Evolutionary conservation across 1,140 invertebrate species (phyloP).

Genomic region (Bacillus rossius): DNA sequence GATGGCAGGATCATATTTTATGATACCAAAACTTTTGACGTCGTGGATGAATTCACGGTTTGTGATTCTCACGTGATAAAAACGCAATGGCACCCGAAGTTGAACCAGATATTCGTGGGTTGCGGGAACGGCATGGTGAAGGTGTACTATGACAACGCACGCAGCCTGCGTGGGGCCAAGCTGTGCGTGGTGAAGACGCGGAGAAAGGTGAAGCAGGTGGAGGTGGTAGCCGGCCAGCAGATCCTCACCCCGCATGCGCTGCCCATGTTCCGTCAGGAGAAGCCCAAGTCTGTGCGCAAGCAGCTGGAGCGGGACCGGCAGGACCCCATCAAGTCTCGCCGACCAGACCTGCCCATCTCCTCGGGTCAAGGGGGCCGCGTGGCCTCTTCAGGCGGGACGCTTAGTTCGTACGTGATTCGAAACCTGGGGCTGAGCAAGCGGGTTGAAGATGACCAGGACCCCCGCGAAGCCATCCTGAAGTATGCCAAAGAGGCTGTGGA

Average conservation of each 20-base stretch:
- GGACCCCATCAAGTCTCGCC: slow-evolving; percentile 86
- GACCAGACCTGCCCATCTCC: slow-evolving; percentile 97
- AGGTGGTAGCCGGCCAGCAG: slow-evolving; percentile 84
- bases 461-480: slow-evolving; percentile 92
- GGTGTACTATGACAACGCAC: slow-evolving; percentile 83
- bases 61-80: slow-evolving; percentile 81
- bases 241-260: slow-evolving; percentile 97
- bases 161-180: slow-evolving; percentile 85
- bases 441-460: slow-evolving; percentile 94
- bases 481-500: slow-evolving; percentile 95
- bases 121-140: slow-evolving; percentile 89
- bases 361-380: slow-evolving; percentile 87
- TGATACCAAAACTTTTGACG: slow-evolving; percentile 69
- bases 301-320: slow-evolving; percentile 87
- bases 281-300: slow-evolving; percentile 83
- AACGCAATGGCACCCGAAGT: slow-evolving; percentile 90
- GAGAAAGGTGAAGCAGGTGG: slow-evolving; percentile 71
- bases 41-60: slow-evolving; percentile 68
- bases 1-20: slow-evolving; percentile 78
- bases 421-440: slow-evolving; percentile 91
- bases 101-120: slow-evolving; percentile 94
- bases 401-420: slow-evolving; percentile 95
- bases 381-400: slow-evolving; percentile 89
- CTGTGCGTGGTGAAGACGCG: slow-evolving; percentile 81
- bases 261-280: slow-evolving; percentile 91